Base-by-base conservation (phyloP, 2,797 vertebrate species). In the Enteromius argenteus region DNA sequence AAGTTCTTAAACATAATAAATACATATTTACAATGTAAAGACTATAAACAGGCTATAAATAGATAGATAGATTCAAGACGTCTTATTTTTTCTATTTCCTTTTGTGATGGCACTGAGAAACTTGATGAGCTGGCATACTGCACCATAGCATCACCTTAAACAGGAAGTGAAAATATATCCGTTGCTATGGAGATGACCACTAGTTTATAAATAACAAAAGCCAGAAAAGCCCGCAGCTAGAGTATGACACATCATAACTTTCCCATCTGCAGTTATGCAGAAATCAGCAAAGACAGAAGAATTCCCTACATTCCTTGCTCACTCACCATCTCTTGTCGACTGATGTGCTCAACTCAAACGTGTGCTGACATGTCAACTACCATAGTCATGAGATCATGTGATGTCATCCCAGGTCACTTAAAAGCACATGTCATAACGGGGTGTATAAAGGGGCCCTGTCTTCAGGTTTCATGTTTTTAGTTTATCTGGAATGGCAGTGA, bases 351-450 rank as follows among this genome's bases (percentile, higher is more conserved):
- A 93, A 87, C 89, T 92, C 94, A 94, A 89, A 93, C 94, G 91
- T 91, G 90, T 89, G 85, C 89, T 86, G 91, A 91, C 91, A 87
- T 83, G 89, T 88, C 66, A 80, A 87, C 93, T 95, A 90, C 92
- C 90, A 95, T 87, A 91, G 91, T 90, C 84, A 92, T 96, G 94
- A 96, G 95, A 95, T 96, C 95, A 96, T 95, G 94, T 93, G 92
- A 94, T 95, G 93, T 94, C 94, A 95, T 93, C 87, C 86, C 86
- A 86, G 90, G 91, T 92, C 88, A 90, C 21, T 83, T 84, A 85
- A 82, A 89, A 56, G 32, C 58, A 79, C 83, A 67, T 84, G 19
- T 67, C 64, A 86, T 27, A 37, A 72, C 5, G 4, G 53, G 56
- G 64, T 39, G 15, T 67, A 60, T 85, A 51, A 67, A 79, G 77